phyloP scores from a whole-genome alignment of 2,797 vertebrate species.

The Eptatretus atami region DNA sequence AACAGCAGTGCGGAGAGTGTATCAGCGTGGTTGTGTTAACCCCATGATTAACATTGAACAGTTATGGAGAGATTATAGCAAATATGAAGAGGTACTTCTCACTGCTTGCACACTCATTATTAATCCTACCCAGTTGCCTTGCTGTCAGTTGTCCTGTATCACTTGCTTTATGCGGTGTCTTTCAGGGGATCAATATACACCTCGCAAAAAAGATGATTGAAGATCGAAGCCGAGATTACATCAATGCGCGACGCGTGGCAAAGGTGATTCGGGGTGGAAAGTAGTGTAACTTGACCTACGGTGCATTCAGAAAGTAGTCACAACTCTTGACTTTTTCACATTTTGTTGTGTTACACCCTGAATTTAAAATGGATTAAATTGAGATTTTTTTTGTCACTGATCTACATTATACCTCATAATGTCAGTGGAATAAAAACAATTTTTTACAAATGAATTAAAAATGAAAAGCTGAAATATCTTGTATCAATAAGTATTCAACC shows the following conservation, averaged over 20 bases:
- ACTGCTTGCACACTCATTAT: no score
- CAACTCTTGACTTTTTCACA: no score
- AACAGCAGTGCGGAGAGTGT: conserved; percentile 81
- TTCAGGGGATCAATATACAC: conserved; percentile 84
- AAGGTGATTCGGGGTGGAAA: conserved; percentile 26
- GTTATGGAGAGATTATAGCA: conserved; percentile 97
- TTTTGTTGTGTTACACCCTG: no score
- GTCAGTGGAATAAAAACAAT: no score
- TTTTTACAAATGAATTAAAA: no score
- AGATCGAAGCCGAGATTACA: conserved; percentile 92
- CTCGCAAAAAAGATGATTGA: conserved; percentile 99
- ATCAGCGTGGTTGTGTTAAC: conserved; percentile 92
- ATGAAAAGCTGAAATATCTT: no score
- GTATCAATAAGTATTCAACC: no score
- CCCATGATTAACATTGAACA: conserved; percentile 99
- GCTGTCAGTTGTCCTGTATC: no score
- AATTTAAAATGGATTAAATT: no score
- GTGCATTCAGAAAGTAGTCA: background rate
- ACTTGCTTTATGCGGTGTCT: conserved; percentile 7
- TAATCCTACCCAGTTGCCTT: no score
- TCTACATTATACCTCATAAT: no score
- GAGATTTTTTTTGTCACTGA: no score
- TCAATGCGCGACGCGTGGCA: conserved; percentile 87
- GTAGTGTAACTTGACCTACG: background rate
- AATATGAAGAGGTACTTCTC: conserved; percentile 60